Percentiles rank a stretch among this genome's conserved stretches.
Evolutionary conservation across 2,888 invertebrate species (phyloP).

Genomic region (Standfussiana lucernea): DNA sequence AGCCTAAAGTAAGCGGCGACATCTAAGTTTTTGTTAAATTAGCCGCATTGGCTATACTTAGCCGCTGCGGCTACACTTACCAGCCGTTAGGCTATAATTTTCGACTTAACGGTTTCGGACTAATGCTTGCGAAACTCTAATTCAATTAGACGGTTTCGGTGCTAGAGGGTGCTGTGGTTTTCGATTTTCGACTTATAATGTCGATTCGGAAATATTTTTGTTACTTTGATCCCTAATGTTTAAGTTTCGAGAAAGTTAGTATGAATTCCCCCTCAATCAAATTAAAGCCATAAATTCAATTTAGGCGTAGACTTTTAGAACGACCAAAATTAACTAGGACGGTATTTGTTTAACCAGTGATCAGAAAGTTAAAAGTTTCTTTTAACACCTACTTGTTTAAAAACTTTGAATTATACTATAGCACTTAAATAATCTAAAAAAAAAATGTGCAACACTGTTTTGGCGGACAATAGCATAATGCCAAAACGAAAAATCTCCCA

Average conservation of each 20-base stretch:
- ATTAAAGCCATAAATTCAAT: too few species aligned
- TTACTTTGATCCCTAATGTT: background rate
- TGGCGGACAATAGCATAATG: background rate
- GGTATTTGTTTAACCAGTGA: background rate
- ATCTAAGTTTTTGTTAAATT: constrained; percentile 72
- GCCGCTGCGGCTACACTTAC: constrained; percentile 68
- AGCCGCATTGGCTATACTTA: constrained; percentile 70
- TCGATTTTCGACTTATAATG: background rate
- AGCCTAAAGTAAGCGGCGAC: constrained; percentile 65
- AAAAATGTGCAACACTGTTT: background rate
- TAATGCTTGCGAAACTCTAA: constrained; percentile 80
- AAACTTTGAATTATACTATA: too few species aligned
- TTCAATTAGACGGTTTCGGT: constrained; percentile 76
- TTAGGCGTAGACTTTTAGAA: too few species aligned
- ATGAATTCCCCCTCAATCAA: too few species aligned
- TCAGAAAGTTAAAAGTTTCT: background rate
- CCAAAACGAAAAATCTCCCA: background rate
- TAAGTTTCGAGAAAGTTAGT: background rate
- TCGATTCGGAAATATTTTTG: background rate
- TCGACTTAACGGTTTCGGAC: constrained; percentile 77
- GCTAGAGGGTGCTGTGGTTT: constrained; percentile 39
- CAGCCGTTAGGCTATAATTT: constrained; percentile 76
- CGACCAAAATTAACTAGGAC: too few species aligned
- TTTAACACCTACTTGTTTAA: background rate
- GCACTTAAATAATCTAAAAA: too few species aligned